phyloP scores from a whole-genome alignment of 2,113 vertebrate genomes.

The Oryzias javanicus region DNA sequence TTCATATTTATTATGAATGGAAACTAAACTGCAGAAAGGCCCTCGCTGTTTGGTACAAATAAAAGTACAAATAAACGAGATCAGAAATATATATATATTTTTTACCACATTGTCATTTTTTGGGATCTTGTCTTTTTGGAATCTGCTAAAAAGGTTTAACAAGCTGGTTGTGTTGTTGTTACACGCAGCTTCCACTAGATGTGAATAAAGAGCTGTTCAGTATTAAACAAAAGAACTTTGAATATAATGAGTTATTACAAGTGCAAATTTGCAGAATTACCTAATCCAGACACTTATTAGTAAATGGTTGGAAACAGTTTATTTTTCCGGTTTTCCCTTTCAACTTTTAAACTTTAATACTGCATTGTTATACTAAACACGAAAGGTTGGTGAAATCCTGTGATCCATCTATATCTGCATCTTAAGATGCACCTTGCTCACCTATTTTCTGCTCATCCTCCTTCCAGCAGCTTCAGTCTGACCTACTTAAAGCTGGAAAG shows the following conservation, averaged over 20 bases:
- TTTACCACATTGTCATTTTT: too few species aligned
- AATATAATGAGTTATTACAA: not conserved
- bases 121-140: too few species aligned
- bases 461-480: slow-evolving; percentile 46
- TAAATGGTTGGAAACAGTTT: too few species aligned
- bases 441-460: slow-evolving; percentile 43
- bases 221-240: not conserved
- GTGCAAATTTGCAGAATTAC: too few species aligned
- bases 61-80: too few species aligned
- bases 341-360: not conserved
- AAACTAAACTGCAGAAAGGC: too few species aligned
- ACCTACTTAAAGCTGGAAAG: slow-evolving; percentile 57
- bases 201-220: slow-evolving; percentile 20
- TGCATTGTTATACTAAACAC: not conserved
- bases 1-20: too few species aligned
- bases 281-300: too few species aligned
- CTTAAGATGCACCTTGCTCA: slow-evolving; percentile 12
- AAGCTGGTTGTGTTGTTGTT: slow-evolving; percentile 9
- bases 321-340: not conserved
- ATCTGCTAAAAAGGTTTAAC: too few species aligned
- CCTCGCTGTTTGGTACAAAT: too few species aligned
- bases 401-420: not conserved
- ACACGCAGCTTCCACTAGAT: slow-evolving; percentile 35
- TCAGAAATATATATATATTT: too few species aligned
- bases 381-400: not conserved